phyloP scores from a whole-genome alignment of 2,113 vertebrate species.

The Dicrurus megarhynchus region DNA sequence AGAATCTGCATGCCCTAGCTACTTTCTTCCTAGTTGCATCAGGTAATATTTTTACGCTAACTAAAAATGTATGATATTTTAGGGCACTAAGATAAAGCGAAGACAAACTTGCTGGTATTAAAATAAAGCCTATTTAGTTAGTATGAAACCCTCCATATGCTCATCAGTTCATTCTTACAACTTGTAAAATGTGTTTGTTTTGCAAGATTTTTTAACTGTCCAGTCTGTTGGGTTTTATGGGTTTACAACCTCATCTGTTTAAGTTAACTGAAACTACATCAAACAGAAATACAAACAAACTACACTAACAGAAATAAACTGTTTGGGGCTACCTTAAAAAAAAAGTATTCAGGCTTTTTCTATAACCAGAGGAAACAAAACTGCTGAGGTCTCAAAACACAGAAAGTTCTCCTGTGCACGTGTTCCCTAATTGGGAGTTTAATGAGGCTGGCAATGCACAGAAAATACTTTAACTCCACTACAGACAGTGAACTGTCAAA shows the following conservation, averaged over 20 bases:
- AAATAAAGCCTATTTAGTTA: not conserved
- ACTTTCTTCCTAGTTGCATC: not conserved
- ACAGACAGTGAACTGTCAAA: not conserved
- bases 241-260: not conserved
- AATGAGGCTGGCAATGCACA: not conserved
- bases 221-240: not conserved
- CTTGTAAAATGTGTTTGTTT: not conserved
- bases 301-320: not conserved
- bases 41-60: not conserved
- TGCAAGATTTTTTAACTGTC: not conserved
- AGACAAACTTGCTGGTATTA: not conserved
- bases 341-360: not conserved
- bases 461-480: not conserved
- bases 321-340: not conserved
- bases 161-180: not conserved
- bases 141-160: not conserved
- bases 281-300: not conserved
- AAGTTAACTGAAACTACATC: not conserved
- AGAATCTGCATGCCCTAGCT: not conserved
- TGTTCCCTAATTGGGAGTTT: not conserved
- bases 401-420: not conserved
- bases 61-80: not conserved
- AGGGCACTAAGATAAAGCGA: not conserved
- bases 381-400: not conserved
- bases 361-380: not conserved